Evolutionary conservation across 2,797 vertebrate species (phyloP).

Genomic region (Staurois parvus): DNA sequence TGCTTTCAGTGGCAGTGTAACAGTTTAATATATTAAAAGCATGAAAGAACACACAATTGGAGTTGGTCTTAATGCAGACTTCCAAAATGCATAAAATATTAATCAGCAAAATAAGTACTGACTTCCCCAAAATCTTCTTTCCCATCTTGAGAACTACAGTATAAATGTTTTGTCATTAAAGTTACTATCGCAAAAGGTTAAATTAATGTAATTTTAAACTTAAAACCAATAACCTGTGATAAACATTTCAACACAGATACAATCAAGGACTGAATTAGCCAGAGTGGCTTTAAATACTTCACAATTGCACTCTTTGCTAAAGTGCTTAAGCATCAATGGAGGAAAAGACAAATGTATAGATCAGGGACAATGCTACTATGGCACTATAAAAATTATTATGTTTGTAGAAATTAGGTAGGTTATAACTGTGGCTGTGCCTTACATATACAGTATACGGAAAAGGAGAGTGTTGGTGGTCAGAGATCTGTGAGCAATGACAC

Average conservation of each 20-base stretch:
- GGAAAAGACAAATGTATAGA: background rate
- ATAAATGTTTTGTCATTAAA: too few relatives aligned
- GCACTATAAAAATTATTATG: background rate
- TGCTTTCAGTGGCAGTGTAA: too few relatives aligned
- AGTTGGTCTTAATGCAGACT: too few relatives aligned
- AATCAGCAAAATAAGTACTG: too few relatives aligned
- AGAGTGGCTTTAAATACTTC: background rate
- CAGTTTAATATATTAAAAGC: too few relatives aligned
- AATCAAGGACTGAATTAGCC: background rate
- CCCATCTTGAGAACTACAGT: too few relatives aligned
- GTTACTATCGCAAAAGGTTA: background rate
- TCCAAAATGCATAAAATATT: too few relatives aligned
- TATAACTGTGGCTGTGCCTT: background rate
- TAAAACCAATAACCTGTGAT: background rate
- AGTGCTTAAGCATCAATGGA: slow-evolving; percentile 1
- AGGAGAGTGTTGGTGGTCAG: background rate
- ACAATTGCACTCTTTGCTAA: background rate
- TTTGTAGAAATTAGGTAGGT: background rate
- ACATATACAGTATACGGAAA: background rate
- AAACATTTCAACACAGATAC: background rate
- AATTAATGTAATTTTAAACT: background rate
- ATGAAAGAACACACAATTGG: too few relatives aligned
- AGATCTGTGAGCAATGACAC: background rate
- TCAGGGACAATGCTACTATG: slow-evolving; percentile 7
- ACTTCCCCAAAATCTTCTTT: background rate